Evolutionary conservation across 2,113 vertebrate species (phyloP), one percentile per base, ranked within the genome.

Genomic region (Megaptera novaeangliae): DNA sequence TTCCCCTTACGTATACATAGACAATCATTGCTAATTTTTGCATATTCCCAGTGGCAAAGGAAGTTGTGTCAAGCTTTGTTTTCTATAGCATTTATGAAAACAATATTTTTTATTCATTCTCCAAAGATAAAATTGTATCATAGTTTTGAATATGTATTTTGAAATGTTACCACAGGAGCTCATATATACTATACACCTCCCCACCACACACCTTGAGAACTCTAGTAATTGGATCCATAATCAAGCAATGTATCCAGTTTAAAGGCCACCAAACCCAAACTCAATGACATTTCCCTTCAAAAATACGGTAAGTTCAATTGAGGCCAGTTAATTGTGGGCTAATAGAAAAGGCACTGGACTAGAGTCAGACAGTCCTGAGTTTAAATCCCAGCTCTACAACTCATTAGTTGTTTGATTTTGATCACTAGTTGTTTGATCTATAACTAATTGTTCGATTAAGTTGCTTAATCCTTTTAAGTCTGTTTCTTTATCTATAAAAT

Each of bases 11-110:
- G 4, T 52, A 68, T 80, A 36, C 20, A 93, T 23, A 71, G 4
- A 95, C 29, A 92, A 77, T 59, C 21, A 72, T 14, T 68, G n/a
- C 10, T 86, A 74, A 31, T 39, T 90, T 90, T 78, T 66, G 8
- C 27, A 41, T 64, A 34, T 44, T 57, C 17, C 29, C 27, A 90
- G 39, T 61, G 94, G 10, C 27, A 6, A 68, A 85, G 44, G 2
- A 93, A 96, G 91, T 68, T 94, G 3, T 72, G 2, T 85, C 13
- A 96, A 88, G 15, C 9, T 72, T 94, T 71, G 31, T 89, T 94
- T 95, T 95, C 55, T 44, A 68, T 41, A 88, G 8, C 21, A 69
- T 83, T 83, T 93, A 74, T 94, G 41, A 80, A 96, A 96, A 78
- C 4, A 75, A 39, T 93, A 23, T 34, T 59, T 93, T 92, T 92